Percentiles rank a stretch among this genome's conserved stretches.
phyloP scores from a whole-genome alignment of 2,797 vertebrate genomes.

The Dallia pectoralis region DNA sequence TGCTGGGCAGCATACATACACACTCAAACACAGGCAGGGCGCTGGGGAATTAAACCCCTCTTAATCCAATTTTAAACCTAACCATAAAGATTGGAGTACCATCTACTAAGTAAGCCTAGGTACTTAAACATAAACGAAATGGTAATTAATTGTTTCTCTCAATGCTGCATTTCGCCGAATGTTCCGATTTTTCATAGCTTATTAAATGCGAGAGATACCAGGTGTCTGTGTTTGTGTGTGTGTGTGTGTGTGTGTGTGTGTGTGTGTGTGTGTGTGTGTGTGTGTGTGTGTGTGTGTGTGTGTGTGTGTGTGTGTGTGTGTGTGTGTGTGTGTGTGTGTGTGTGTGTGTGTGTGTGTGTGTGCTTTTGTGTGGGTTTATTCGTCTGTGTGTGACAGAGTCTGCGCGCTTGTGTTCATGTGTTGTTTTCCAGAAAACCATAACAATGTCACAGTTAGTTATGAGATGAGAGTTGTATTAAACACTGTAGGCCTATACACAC shows the following conservation, averaged over 20 bases:
- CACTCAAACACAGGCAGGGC: constrained; percentile 69
- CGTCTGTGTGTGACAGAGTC: neutral
- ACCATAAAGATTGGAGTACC: constrained; percentile 59
- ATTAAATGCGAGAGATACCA: neutral
- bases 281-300: constrained; percentile 8
- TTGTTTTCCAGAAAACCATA: neutral
- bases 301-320: constrained; percentile 2
- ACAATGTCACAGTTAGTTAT: neutral
- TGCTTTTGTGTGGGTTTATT: neutral
- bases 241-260: neutral
- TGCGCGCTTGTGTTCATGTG: neutral
- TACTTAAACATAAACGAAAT: constrained; percentile 42
- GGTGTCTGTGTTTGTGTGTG: too few species aligned
- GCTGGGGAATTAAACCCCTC: constrained; percentile 54
- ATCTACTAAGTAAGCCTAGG: constrained; percentile 17
- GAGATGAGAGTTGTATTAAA: neutral
- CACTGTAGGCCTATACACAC: neutral
- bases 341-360: neutral
- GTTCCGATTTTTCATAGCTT: constrained; percentile 24
- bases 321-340: neutral
- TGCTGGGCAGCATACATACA: constrained; percentile 61
- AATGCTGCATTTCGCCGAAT: constrained; percentile 36
- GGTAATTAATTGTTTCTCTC: constrained; percentile 48
- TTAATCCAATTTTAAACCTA: constrained; percentile 58
- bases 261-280: constrained; percentile 2